Evolutionary conservation across 2,888 invertebrate genomes (phyloP).

Genomic region (Fragum fragum): DNA sequence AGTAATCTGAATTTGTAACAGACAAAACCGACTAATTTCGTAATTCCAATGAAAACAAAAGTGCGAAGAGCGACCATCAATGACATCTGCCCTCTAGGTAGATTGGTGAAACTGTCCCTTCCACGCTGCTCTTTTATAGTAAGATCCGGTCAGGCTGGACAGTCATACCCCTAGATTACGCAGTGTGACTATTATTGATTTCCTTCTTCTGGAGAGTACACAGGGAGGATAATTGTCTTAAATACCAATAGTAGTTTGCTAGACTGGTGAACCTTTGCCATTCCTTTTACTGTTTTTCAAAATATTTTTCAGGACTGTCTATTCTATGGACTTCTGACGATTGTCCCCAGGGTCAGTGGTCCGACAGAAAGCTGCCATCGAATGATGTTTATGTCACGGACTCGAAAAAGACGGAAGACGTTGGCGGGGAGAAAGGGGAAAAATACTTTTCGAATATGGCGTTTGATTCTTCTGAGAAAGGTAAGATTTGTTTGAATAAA

Average conservation of each 20-base stretch:
- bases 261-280: background rate
- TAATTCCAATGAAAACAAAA: no score
- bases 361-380: constrained; percentile 17
- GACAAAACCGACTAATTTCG: no score
- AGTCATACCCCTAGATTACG: no score
- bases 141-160: no score
- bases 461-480: constrained; percentile 15
- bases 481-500: background rate
- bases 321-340: constrained; percentile 57
- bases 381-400: background rate
- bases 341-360: constrained; percentile 57
- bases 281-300: background rate
- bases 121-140: no score
- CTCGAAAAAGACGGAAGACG: background rate
- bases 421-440: background rate
- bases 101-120: no score
- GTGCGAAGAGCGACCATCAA: no score
- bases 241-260: no score
- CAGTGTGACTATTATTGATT: background rate
- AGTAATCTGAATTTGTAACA: no score
- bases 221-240: no score
- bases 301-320: background rate
- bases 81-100: no score
- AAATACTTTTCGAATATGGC: background rate
- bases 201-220: no score